Evolutionary conservation across 2,888 invertebrate genomes (phyloP), one percentile per base, ranked within the genome.

Genomic region (Pristionchus arcanus): DNA sequence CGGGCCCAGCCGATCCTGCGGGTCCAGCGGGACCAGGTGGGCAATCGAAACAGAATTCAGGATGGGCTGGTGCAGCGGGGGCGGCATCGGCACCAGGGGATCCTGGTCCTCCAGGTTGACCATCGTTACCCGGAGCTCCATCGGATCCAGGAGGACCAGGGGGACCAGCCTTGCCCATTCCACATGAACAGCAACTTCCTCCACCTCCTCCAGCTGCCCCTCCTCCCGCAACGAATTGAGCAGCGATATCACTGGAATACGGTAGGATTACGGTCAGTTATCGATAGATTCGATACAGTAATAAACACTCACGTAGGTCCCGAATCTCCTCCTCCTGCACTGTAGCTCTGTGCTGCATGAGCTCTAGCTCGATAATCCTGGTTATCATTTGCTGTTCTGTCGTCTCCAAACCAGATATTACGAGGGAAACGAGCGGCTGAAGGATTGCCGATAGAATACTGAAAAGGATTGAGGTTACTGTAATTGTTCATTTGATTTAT

Each of bases 1-100:
- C 37, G 19, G 87, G 87, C 68, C 87, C 87, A 21, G 87, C 87
- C n/a, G 34, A 55, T 53, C 87, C 87, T 0, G 87, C 87, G 31
- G 87, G 87, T 88, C 87, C 87, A 19, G 87, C 74, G 21, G 87
- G 87, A 19, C 87, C 87, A 34, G 90, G 85, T 2, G 55, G 83
- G 37, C 84, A 85, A 34, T 85, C 85, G 85, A 71, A 71, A 37
- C 84, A 85, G 85, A 90, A 85, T 21, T 84, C 85, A 74, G 90
- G 90, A 53, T 42, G 37, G 55, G 85, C 84, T 25, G 90, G 34
- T 19, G 90, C 63, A 16, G 90, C 28, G n/a, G 90, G n/a, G 4
- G 66, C 71, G 1, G 90, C 71, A 53, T 53, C 34, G 34, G 90
- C 53, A n/a, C 84, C 90, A 16, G 87, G 74, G 34, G 74, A 19